Conservation (phyloP, 2,888 invertebrate species). For the Mechanitis messenoides region DNA sequence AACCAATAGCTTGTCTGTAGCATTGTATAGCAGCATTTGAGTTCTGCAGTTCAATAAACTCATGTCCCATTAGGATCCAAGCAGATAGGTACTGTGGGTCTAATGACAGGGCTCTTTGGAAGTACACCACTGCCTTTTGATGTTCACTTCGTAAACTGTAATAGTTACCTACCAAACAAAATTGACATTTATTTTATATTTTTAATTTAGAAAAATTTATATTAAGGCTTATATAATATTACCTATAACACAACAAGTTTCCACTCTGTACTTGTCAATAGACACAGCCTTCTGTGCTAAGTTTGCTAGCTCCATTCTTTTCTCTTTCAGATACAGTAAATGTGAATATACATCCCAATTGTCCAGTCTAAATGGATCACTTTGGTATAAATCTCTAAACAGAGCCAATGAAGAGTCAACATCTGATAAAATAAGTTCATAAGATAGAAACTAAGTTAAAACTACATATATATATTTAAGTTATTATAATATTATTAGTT, state of each 20-base stretch:
- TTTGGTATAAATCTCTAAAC: slow-evolving; percentile 87
- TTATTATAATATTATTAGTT: neutral
- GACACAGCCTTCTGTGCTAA: slow-evolving; percentile 95
- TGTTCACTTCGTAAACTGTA: slow-evolving; percentile 97
- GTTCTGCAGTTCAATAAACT: slow-evolving; percentile 99
- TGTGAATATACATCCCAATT: slow-evolving; percentile 98
- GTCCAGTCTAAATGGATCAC: slow-evolving; percentile 95
- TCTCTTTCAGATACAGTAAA: slow-evolving; percentile 94
- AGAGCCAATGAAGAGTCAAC: slow-evolving; percentile 91
- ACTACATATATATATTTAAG: neutral
- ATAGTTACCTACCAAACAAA: slow-evolving; percentile 86
- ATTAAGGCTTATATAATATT: slow-evolving; percentile 35
- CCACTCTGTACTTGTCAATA: slow-evolving; percentile 97
- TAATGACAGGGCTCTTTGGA: slow-evolving; percentile 94
- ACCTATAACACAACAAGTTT: slow-evolving; percentile 99
- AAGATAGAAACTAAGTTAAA: neutral
- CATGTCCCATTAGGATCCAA: slow-evolving; percentile 99
- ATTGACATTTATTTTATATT: neutral
- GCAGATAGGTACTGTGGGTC: slow-evolving; percentile 96
- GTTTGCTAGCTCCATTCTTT: slow-evolving; percentile 92
- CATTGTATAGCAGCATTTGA: slow-evolving; percentile 99
- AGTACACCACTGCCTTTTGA: slow-evolving; percentile 97
- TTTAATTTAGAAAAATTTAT: too few species aligned
- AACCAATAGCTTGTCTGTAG: slow-evolving; percentile 96
- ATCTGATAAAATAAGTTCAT: slow-evolving; percentile 75